Evolutionary conservation across 2,113 vertebrate genomes (phyloP).

Genomic region (Eurystomus gularis): DNA sequence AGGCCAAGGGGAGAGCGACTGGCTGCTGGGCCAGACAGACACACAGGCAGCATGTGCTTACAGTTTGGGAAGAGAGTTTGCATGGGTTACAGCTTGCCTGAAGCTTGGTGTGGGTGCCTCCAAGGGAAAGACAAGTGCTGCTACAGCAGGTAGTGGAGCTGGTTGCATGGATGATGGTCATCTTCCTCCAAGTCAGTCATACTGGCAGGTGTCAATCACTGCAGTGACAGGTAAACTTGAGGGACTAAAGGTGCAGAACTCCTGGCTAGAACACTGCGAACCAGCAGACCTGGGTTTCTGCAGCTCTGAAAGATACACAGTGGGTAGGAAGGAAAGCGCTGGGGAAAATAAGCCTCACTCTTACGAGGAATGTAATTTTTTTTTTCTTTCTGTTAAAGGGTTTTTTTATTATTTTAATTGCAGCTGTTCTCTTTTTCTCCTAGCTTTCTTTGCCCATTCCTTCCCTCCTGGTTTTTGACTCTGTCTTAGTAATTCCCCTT

Average conservation of each 20-base stretch:
- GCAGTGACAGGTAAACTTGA: not conserved
- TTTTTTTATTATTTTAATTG: not conserved
- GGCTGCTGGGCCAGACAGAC: not conserved
- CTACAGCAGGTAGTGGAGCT: not conserved
- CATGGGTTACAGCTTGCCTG: not conserved
- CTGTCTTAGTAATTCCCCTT: not conserved
- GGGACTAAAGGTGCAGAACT: not conserved
- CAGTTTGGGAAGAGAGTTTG: fast-evolving
- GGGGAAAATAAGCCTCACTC: not conserved
- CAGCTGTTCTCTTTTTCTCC: not conserved
- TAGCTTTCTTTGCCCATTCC: not conserved
- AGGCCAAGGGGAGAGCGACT: fast-evolving
- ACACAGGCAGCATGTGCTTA: not conserved
- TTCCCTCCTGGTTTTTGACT: not conserved
- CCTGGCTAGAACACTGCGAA: fast-evolving
- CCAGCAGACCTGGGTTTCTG: not conserved
- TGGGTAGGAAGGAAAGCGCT: not conserved
- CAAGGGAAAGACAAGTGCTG: not conserved
- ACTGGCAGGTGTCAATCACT: not conserved
- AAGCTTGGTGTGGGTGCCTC: not conserved
- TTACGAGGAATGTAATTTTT: not conserved
- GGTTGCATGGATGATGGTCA: not conserved
- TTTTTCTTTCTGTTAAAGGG: not conserved
- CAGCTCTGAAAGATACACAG: not conserved
- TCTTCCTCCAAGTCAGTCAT: not conserved